Percentiles rank a stretch among this genome's conserved stretches.
Conservation (phyloP, 2,888 invertebrate species). For the Cataglyphis altisquamis region DNA sequence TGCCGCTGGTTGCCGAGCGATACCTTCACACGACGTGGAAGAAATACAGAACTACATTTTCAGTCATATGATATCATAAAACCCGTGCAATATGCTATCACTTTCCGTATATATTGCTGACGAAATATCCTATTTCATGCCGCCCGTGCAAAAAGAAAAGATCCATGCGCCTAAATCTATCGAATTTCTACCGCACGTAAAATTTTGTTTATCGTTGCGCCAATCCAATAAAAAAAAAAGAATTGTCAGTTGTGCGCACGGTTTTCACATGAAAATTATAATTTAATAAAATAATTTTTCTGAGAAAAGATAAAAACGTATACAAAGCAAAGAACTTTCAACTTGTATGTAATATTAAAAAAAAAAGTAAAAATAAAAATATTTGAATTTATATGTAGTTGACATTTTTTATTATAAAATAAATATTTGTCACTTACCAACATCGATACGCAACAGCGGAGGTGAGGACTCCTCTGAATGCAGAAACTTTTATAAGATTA, state of each 20-base stretch:
- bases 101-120: slow-evolving; percentile 13
- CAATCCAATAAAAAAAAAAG: not conserved
- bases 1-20: not conserved
- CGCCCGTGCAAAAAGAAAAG: slow-evolving; percentile 18
- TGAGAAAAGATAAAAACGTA: not conserved
- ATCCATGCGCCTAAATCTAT: slow-evolving; percentile 37
- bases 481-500: not conserved
- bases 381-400: not conserved
- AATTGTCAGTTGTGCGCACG: not conserved
- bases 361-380: not conserved
- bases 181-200: slow-evolving; percentile 54
- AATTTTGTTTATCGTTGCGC: slow-evolving; percentile 6
- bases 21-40: slow-evolving; percentile 3
- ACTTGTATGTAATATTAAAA: not conserved
- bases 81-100: slow-evolving; percentile 35
- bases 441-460: not conserved
- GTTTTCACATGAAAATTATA: slow-evolving; percentile 17
- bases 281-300: not conserved
- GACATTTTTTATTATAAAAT: not conserved
- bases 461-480: not conserved
- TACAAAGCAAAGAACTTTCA: not conserved
- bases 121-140: slow-evolving; percentile 51
- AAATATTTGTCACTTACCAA: not conserved
- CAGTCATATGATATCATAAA: slow-evolving; percentile 13
- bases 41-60: slow-evolving; percentile 33